Evolutionary conservation across 2,797 vertebrate species (phyloP).

Genomic region (Macropus fuliginosus): DNA sequence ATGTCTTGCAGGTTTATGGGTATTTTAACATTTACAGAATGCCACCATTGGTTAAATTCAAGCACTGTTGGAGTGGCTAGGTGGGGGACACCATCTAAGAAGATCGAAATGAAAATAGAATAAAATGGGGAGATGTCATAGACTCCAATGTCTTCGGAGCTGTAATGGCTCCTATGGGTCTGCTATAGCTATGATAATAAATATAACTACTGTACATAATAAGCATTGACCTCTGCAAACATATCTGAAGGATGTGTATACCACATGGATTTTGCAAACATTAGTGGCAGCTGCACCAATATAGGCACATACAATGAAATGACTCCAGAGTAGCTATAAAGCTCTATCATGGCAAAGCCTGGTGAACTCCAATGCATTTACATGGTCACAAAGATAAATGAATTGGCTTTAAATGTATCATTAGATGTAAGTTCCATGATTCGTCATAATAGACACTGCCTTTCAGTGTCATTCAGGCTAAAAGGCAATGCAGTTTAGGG

Average conservation of each 20-base stretch:
- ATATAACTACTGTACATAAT: conserved; percentile 54
- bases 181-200: conserved; percentile 66
- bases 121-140: conserved; percentile 52
- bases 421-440: conserved; percentile 63
- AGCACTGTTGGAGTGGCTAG: not conserved
- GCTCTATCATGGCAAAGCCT: conserved; percentile 63
- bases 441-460: conserved; percentile 69
- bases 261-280: conserved; percentile 66
- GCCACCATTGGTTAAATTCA: conserved; percentile 9
- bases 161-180: conserved; percentile 67
- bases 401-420: conserved; percentile 79
- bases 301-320: conserved; percentile 66
- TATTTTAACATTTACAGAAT: conserved; percentile 41
- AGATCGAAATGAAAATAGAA: conserved; percentile 44
- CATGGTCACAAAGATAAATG: conserved; percentile 75
- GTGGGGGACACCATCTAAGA: not conserved
- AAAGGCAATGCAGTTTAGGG: conserved; percentile 19
- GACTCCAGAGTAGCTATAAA: conserved; percentile 72
- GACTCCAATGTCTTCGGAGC: conserved; percentile 72
- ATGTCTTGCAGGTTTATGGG: not conserved
- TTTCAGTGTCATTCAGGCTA: conserved; percentile 57
- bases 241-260: conserved; percentile 54
- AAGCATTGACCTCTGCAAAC: conserved; percentile 70
- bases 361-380: conserved; percentile 70
- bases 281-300: conserved; percentile 68